Percentiles rank a stretch among this genome's conserved stretches.
Evolutionary conservation across 1,140 invertebrate genomes (phyloP).

Genomic region (Augochlora pura): DNA sequence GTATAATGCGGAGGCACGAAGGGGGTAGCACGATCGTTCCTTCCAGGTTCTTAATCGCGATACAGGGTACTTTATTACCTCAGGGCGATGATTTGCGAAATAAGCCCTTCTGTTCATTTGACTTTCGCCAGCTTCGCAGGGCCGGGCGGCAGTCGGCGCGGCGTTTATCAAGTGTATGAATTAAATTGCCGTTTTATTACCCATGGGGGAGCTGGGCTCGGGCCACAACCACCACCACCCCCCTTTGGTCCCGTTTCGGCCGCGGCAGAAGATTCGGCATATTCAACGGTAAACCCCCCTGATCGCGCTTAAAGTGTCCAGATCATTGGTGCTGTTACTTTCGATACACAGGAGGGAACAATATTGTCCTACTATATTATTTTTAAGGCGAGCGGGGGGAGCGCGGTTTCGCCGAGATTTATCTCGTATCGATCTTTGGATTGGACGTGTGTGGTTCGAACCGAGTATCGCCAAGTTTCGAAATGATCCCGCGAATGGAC

Average conservation of each 20-base stretch:
- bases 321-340: too few relatives aligned
- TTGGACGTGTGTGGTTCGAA: too few relatives aligned
- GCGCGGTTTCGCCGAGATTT: too few relatives aligned
- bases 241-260: constrained; percentile 28
- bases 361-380: too few relatives aligned
- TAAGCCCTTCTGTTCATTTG: constrained; percentile 73
- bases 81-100: constrained; percentile 77
- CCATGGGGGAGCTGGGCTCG: constrained; percentile 66
- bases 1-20: not conserved
- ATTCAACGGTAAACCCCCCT: constrained; percentile 41
- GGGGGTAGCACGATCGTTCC: not conserved
- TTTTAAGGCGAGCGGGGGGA: too few relatives aligned
- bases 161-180: constrained; percentile 79
- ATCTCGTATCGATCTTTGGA: too few relatives aligned
- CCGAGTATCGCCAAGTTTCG: too few relatives aligned
- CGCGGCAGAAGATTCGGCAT: constrained; percentile 41
- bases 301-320: too few relatives aligned
- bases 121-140: constrained; percentile 61
- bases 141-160: constrained; percentile 53
- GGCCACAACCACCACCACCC: constrained; percentile 41
- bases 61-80: constrained; percentile 57
- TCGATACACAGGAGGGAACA: too few relatives aligned
- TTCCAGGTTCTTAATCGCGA: constrained; percentile 29
- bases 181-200: constrained; percentile 81
- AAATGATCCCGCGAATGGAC: too few relatives aligned